Conservation (phyloP, 2,888 invertebrate genomes). For the Synanthedon myopaeformis region DNA sequence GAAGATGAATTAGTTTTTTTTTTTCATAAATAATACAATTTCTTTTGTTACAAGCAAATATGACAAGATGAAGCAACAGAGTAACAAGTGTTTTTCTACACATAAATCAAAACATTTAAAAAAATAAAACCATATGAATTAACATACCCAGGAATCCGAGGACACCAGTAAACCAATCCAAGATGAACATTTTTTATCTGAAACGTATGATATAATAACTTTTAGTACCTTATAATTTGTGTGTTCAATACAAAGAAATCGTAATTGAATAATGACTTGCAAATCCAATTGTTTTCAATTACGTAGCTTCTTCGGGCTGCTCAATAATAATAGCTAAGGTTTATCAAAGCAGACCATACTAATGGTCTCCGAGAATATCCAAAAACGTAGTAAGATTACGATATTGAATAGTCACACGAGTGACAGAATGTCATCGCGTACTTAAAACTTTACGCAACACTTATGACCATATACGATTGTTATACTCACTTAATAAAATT, state of each 20-base stretch:
- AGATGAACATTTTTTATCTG: conserved; percentile 86
- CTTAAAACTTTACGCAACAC: conserved; percentile 34
- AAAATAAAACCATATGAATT: too few relatives aligned
- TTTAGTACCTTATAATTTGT: conserved; percentile 16
- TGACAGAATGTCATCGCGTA: conserved; percentile 59
- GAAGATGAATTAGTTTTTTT: too few relatives aligned
- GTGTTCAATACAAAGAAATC: conserved; percentile 38
- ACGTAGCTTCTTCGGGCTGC: conserved; percentile 24
- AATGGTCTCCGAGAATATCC: conserved; percentile 20
- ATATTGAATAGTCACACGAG: conserved; percentile 57
- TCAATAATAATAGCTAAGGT: conserved; percentile 9
- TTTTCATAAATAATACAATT: too few relatives aligned
- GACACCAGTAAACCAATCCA: conserved; percentile 96
- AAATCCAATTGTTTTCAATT: conserved; percentile 34
- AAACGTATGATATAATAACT: conserved; percentile 16
- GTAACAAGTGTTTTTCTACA: too few relatives aligned
- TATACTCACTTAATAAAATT: conserved; percentile 63
- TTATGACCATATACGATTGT: conserved; percentile 22
- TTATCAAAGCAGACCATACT: conserved; percentile 5
- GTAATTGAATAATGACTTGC: conserved; percentile 47
- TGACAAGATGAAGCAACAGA: too few relatives aligned
- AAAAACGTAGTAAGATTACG: conserved; percentile 37
- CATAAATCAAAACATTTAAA: too few relatives aligned
- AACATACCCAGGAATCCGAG: conserved; percentile 89
- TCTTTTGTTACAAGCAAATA: too few relatives aligned